Evolutionary conservation across 2,113 vertebrate genomes (phyloP), one percentile per base, ranked within the genome.

Genomic region (Neodontobutis hainanensis): DNA sequence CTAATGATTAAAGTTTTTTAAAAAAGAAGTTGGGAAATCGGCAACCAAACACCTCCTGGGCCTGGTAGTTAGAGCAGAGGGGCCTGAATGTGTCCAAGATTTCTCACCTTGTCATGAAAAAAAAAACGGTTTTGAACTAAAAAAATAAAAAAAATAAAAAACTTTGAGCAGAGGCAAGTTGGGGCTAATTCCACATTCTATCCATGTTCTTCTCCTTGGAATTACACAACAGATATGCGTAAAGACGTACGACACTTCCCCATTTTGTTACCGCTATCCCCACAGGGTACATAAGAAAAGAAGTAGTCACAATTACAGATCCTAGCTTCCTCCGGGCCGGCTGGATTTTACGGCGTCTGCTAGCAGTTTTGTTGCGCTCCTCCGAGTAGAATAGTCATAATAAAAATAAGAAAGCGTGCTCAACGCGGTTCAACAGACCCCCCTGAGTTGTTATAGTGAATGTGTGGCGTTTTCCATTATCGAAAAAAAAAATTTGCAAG

Each of bases 381-480:
- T 43, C 15, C 16, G 60, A 11, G 35, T 48, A n/a, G 14, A 4
- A 48, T 43, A 58, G 56, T 58, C 38, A 9, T 58, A 19, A 46
- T 4, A 44, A 42, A 49, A 60, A 65, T 11, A 6, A 6, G 6
- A n/a, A 6, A 58, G 73, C 47, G 61, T 6, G 65, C 57, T 84
- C 53, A 59, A 53, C 60, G 44, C 52, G 61, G 67, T 72, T 84
- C 73, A 86, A 50, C 67, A 70, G 61, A 77, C 74, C 74, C 77
- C 52, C 59, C 46, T 52, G 75, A 78, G 72, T 84, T 70, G 76
- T 61, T 77, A 68, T 68, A 69, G 70, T 61, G 61, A 60, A 73
- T 79, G 74, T 82, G 61, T 76, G 74, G 68, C 80, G 68, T 77
- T 84, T 86, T 88, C 87, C 88, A 92, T 90, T 87, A 76, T 83